Base-by-base conservation (phyloP, 2,797 vertebrate species). In the Trachops cirrhosus region DNA sequence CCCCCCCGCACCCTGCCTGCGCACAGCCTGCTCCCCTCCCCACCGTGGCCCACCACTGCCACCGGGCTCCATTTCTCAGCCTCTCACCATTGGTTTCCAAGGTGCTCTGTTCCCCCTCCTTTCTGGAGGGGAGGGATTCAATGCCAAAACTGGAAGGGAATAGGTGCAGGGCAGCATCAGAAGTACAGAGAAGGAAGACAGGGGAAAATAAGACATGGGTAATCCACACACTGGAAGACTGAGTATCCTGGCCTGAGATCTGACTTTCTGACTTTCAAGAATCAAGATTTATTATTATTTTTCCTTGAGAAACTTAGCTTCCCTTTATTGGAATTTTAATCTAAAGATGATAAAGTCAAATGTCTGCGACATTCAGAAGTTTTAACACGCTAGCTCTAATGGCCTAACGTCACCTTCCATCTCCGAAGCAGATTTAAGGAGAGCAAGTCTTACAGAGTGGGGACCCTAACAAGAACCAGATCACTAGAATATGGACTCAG, bases 311-410 rank as follows among this genome's bases (percentile, higher is more conserved):
- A 67, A 88, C 32, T 57, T 57, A 93, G 48, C 46, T 88, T 88
- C 24, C 78, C 32, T 89, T 78, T 77, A 82, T 62, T 88, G 73
- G 14, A 71, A 73, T 94, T 87, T 88, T 86, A 74, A 88, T 86
- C 34, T 91, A 37, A 50, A 75, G 67, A 91, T 85, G 64, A 74
- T 11, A 74, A 22, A 64, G n/a, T 67, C 84, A 82, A 89, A 85
- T n/a, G 67, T 9, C 39, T 79, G 48, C 29, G 24, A 39, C 9
- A 84, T 83, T 39, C 54, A 26, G 57, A 57, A 80, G 24, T 26
- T 32, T 75, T 24, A 85, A 92, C 59, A 87, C 34, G 80, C 44
- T 6, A 32, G 82, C 29, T 71, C 68, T 39, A 32, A 0, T 0
- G 37, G 64, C 77, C 89, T 71, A 9, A 70, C 64, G 73, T 94